A percentile compares a stretch with the other conserved stretches of the same genome.
Evolutionary conservation across 2,113 vertebrate genomes (phyloP).

Genomic region (Chloropsis hardwickii): DNA sequence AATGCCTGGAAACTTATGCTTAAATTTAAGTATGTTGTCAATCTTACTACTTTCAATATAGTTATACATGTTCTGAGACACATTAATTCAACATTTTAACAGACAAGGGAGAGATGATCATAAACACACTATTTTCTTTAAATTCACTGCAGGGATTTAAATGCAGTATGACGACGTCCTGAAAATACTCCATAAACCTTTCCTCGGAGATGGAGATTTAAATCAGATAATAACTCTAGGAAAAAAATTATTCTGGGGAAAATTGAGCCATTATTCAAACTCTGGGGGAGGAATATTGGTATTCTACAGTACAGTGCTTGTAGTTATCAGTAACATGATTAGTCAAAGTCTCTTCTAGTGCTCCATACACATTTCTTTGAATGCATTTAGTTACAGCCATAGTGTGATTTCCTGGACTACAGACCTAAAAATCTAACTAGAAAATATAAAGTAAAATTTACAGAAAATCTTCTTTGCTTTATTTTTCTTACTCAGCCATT

Average conservation of each 20-base stretch:
- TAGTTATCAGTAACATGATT: not conserved
- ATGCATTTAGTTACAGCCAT: not conserved
- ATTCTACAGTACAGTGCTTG: not conserved
- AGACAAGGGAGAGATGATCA: not conserved
- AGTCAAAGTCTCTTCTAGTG: not conserved
- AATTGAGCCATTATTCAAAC: not conserved
- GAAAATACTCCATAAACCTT: not conserved
- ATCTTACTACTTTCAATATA: not conserved
- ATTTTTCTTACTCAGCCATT: not conserved
- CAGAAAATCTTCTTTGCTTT: not conserved
- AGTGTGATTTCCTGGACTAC: not conserved
- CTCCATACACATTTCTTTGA: not conserved
- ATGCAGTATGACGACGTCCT: not conserved
- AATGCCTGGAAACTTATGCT: not conserved
- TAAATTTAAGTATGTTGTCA: not conserved
- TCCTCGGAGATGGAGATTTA: not conserved
- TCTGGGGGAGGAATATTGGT: not conserved
- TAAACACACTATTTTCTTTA: not conserved
- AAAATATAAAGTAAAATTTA: not conserved
- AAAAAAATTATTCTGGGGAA: not conserved
- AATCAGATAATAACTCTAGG: not conserved
- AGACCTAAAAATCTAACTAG: not conserved
- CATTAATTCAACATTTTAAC: not conserved
- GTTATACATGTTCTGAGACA: not conserved
- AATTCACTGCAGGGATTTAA: not conserved